phyloP scores from a whole-genome alignment of 2,797 vertebrate genomes.

The Scarus forsteni region DNA sequence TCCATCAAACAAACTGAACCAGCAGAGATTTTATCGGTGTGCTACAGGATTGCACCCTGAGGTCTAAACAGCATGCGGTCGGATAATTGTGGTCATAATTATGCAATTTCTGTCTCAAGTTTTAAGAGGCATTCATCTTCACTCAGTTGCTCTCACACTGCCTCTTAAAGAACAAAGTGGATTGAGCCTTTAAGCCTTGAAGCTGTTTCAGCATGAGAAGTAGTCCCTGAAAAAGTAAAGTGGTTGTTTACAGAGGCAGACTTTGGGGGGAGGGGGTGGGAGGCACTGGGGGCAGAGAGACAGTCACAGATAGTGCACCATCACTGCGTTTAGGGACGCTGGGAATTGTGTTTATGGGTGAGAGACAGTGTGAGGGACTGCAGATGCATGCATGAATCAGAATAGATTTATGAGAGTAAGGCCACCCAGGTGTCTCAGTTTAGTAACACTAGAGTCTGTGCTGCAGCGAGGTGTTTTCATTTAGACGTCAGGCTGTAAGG shows the following conservation, averaged over 20 bases:
- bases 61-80: background rate
- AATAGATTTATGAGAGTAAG: conserved; percentile 15
- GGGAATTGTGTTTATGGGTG: conserved; percentile 22
- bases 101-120: background rate
- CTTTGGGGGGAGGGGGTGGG: conserved; percentile 15
- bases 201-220: conserved; percentile 2
- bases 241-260: background rate
- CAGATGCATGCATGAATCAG: background rate
- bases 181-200: background rate
- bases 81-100: background rate
- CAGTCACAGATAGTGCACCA: conserved; percentile 25
- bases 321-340: conserved; percentile 23
- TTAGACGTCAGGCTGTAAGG: background rate
- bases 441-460: background rate
- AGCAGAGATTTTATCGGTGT: too few species aligned
- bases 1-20: background rate
- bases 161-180: conserved; percentile 3
- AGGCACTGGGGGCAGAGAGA: conserved; percentile 9
- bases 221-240: background rate
- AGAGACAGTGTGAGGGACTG: background rate
- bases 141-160: background rate
- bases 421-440: conserved; percentile 26
- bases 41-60: background rate
- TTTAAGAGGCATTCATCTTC: background rate
- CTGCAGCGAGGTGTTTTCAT: background rate